Base-by-base conservation (phyloP, 2,888 invertebrate species). In the Drosophila rubida region DNA sequence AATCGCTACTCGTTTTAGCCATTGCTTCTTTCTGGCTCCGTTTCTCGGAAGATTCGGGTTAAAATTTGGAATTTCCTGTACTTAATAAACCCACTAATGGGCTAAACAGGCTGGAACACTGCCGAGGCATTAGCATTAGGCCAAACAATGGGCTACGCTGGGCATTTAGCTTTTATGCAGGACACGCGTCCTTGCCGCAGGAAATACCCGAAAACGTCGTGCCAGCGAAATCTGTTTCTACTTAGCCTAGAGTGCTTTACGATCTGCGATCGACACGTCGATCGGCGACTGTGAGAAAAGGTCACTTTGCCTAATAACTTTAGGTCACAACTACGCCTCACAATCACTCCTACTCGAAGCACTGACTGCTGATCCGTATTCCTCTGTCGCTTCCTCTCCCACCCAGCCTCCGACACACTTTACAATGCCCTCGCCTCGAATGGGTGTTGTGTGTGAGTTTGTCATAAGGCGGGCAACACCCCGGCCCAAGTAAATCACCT, bases 301-400 rank as follows among this genome's bases (percentile, higher is more conserved):
- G 80, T 84, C 80, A 80, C 75, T 80, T 84, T 85, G 81, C 59
- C 80, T 85, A 87, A 87, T 87, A 85, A 75, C 80, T 80, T 88
- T 77, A 77, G 85, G 69, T 81, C 78, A 87, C 84, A 80, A 67
- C 67, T 73, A 85, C 87, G 87, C 85, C 87, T 80, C 54, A 60
- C 54, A 69, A 69, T 87, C 88, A 87, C 88, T 87, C 87, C 87
- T 85, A 80, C 87, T 27, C 67, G 69, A 82, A 79, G 71, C 78
- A 76, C 64, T 81, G 83, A 76, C 80, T 81, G 80, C 62, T 79
- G 78, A 75, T 67, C 70, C 59, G n/a, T n/a, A n/a, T n/a, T 42
- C 59, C 32, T 13, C 3, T 14, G 16, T 16, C 27, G 5, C 6
- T 1, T 11, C 7, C 11, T 27, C 30, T 19, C n/a, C 7, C 46